phyloP scores from a whole-genome alignment of 2,113 vertebrate species.

The Peromyscus maniculatus region DNA sequence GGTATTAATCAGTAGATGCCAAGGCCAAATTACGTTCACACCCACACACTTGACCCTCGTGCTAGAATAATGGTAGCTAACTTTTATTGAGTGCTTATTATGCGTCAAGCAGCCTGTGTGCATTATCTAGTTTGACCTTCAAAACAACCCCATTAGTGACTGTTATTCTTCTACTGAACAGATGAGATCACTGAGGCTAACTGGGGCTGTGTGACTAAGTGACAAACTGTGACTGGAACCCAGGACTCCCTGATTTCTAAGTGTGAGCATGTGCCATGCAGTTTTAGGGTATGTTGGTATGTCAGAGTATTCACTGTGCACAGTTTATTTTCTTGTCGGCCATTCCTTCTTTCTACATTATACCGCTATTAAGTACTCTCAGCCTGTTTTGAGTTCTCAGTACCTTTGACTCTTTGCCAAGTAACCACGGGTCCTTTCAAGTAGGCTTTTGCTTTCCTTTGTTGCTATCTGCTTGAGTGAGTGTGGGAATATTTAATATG shows the following conservation, averaged over 20 bases:
- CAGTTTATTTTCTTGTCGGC: neutral
- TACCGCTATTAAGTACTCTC: slow-evolving; percentile 30
- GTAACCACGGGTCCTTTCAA: neutral
- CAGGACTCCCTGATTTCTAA: slow-evolving; percentile 57
- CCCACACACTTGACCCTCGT: slow-evolving; percentile 54
- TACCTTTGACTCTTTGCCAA: slow-evolving; percentile 36
- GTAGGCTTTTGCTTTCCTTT: slow-evolving; percentile 10
- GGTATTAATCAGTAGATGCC: slow-evolving; percentile 32
- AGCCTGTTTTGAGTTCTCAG: neutral
- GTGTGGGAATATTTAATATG: neutral
- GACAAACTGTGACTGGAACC: slow-evolving; percentile 46
- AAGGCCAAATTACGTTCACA: slow-evolving; percentile 53
- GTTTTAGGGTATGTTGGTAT: neutral
- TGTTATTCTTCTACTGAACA: slow-evolving; percentile 74
- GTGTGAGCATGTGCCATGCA: neutral
- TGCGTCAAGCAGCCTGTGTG: slow-evolving; percentile 10
- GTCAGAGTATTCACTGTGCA: neutral
- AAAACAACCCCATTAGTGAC: slow-evolving; percentile 73
- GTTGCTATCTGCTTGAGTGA: neutral
- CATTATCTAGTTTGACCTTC: slow-evolving; percentile 76
- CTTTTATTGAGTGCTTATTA: slow-evolving; percentile 72
- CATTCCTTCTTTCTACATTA: slow-evolving; percentile 18
- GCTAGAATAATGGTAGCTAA: slow-evolving; percentile 61
- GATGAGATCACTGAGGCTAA: slow-evolving; percentile 46
- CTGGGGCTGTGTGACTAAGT: slow-evolving; percentile 49